Percentiles rank a stretch among this genome's conserved stretches.
Evolutionary conservation across 2,797 vertebrate species (phyloP).

Genomic region (Schizopygopsis malacanthus): DNA sequence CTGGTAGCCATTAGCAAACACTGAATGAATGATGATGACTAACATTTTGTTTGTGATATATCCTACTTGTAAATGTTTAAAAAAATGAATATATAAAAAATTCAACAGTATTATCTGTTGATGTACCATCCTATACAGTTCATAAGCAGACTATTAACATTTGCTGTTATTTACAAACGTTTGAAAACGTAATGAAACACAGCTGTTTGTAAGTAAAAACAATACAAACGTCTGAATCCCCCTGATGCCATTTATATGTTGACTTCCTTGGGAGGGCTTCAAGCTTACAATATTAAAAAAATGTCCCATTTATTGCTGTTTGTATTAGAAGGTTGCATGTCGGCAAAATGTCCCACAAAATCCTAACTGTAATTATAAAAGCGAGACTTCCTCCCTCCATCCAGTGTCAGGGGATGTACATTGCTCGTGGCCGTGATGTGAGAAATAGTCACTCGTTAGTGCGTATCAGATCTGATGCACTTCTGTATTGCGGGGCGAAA

Average conservation of each 20-base stretch:
- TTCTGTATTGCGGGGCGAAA: slow-evolving; percentile 70
- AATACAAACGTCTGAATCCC: neutral
- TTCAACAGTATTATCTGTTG: no score
- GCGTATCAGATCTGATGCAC: slow-evolving; percentile 73
- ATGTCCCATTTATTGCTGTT: neutral
- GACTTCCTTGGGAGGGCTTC: neutral
- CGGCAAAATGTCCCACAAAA: neutral
- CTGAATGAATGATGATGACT: no score
- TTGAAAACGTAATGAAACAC: neutral
- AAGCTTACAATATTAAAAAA: no score
- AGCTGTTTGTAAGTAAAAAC: neutral
- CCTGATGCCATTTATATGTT: neutral
- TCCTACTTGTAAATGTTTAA: neutral
- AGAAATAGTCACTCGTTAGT: slow-evolving; percentile 69
- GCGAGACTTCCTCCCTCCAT: slow-evolving; percentile 19
- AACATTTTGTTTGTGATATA: neutral
- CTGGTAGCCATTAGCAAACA: neutral
- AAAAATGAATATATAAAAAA: neutral
- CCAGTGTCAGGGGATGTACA: slow-evolving; percentile 39
- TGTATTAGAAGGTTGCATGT: neutral
- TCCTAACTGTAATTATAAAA: neutral
- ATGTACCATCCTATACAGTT: neutral
- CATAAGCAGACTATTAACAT: neutral
- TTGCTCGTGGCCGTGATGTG: slow-evolving; percentile 63
- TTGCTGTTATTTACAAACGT: neutral